These are phyloP conservation scores for Asbolus verrucosus DNA, from an alignment of 1,140 invertebrate species.

Conservation along the genomic window DNA sequence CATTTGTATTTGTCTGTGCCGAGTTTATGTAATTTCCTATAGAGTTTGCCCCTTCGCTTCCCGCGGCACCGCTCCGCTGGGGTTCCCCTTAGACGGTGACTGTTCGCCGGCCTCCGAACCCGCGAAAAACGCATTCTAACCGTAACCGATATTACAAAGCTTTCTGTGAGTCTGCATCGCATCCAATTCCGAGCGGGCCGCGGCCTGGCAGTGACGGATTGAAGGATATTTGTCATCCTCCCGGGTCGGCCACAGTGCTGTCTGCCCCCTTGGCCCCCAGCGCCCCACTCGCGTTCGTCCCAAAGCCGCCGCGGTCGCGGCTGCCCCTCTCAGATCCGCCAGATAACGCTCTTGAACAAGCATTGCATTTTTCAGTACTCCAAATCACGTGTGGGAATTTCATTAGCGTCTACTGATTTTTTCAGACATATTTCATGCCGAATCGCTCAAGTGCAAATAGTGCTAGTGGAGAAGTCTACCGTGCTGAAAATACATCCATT, in stretches of 20 bases:
- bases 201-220: constrained; percentile 65
- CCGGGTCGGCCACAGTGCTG: constrained; percentile 63
- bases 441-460: no score
- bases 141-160: constrained; percentile 64
- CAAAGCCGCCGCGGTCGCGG: constrained; percentile 43
- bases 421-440: neutral
- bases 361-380: constrained; percentile 61
- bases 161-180: constrained; percentile 66
- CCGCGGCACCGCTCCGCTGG: constrained; percentile 57
- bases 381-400: constrained; percentile 55
- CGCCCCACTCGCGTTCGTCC: constrained; percentile 40
- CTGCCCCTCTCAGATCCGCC: constrained; percentile 52
- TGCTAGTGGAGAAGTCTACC: no score
- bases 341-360: constrained; percentile 60
- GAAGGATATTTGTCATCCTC: constrained; percentile 65
- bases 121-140: constrained; percentile 56
- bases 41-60: constrained; percentile 62
- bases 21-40: constrained; percentile 68
- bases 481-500: no score
- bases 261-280: constrained; percentile 56
- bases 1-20: constrained; percentile 66
- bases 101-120: neutral
- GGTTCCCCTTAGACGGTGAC: constrained; percentile 59
- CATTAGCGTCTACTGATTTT: constrained; percentile 52
- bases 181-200: constrained; percentile 66